These are phyloP conservation scores for Acheta domesticus DNA, from an alignment of 2,888 invertebrate species.

Conservation along the genomic window DNA sequence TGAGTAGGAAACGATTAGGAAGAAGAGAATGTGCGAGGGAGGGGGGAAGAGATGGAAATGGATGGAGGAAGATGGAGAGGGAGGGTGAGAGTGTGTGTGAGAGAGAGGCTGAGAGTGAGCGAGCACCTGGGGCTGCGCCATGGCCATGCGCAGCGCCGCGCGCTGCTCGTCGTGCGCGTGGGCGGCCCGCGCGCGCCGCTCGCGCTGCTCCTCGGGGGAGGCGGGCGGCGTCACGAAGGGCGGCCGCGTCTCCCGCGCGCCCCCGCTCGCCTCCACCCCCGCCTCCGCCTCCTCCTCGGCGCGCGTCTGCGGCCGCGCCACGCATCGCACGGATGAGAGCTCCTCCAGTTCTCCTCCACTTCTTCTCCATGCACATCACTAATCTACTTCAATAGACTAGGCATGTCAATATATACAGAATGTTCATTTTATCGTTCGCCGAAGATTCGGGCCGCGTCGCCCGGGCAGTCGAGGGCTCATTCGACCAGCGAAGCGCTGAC, in stretches of 20 bases:
- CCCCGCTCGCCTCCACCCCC: background rate
- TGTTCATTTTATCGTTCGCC: too few relatives aligned
- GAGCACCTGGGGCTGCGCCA: background rate
- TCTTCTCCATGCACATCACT: conserved; percentile 46
- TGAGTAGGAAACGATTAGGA: too few relatives aligned
- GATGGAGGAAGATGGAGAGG: too few relatives aligned
- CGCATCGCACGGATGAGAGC: conserved; percentile 51
- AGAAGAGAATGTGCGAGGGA: too few relatives aligned
- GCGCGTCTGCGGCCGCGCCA: conserved; percentile 59
- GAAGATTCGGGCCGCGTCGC: too few relatives aligned
- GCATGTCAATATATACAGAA: too few relatives aligned
- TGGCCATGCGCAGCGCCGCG: background rate
- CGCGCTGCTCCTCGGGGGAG: background rate
- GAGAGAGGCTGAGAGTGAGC: too few relatives aligned
- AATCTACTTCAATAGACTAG: too few relatives aligned
- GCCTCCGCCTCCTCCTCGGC: background rate
- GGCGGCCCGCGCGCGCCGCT: background rate
- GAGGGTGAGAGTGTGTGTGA: too few relatives aligned
- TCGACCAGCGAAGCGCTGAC: too few relatives aligned
- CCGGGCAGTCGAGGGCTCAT: too few relatives aligned
- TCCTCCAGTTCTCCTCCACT: conserved; percentile 77
- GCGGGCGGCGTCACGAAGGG: background rate
- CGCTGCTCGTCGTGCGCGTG: background rate
- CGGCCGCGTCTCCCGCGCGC: background rate
- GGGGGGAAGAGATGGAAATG: too few relatives aligned